Conservation (phyloP, 2,888 invertebrate species). For the Fissipunctia ypsillon region DNA sequence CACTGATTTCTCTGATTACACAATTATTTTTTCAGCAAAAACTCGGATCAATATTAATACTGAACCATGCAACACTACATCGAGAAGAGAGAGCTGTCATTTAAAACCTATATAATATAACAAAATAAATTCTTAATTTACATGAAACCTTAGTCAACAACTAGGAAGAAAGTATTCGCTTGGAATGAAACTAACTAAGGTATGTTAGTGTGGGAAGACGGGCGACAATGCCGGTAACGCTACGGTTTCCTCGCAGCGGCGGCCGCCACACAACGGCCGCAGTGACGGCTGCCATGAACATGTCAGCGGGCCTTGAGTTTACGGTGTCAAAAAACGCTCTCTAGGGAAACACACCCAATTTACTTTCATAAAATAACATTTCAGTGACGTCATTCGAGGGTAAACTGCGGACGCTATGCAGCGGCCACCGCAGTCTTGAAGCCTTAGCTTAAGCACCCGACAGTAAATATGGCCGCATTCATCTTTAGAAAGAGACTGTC, state of each 20-base stretch:
- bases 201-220: slow-evolving; percentile 60
- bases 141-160: slow-evolving; percentile 66
- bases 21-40: background rate
- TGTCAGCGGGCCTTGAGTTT: too few species aligned
- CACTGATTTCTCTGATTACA: background rate
- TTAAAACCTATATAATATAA: slow-evolving; percentile 47
- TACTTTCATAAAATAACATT: background rate
- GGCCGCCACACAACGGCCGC: background rate
- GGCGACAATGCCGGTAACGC: slow-evolving; percentile 23
- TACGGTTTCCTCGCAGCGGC: background rate
- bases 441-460: background rate
- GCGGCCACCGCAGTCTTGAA: background rate
- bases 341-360: too few species aligned
- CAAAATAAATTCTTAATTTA: slow-evolving; percentile 69
- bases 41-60: background rate
- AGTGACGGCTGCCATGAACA: background rate
- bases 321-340: too few species aligned
- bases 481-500: background rate
- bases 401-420: background rate
- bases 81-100: slow-evolving; percentile 7
- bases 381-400: background rate
- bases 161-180: slow-evolving; percentile 65
- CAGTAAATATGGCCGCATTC: slow-evolving; percentile 3
- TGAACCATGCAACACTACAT: slow-evolving; percentile 17
- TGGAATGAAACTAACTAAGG: slow-evolving; percentile 77